Conservation (phyloP, 2,888 invertebrate genomes). For the Cephus pulcher region DNA sequence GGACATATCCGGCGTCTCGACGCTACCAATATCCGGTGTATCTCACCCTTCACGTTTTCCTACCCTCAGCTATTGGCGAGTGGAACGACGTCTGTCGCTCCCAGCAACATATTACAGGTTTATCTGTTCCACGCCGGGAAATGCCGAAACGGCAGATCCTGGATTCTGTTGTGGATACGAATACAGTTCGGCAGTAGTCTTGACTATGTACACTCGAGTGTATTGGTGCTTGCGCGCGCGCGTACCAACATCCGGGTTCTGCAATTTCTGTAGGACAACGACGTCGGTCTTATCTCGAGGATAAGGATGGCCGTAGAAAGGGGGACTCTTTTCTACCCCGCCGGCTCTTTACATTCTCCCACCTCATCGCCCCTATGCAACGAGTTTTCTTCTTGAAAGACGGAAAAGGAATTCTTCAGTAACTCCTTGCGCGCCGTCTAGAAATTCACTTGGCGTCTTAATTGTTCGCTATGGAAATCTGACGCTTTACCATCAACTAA, state of each 20-base stretch:
- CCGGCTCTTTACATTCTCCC: neutral
- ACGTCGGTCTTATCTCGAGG: constrained; percentile 37
- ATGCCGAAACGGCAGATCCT: neutral
- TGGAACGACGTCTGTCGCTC: constrained; percentile 36
- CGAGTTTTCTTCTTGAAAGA: neutral
- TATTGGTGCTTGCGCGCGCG: constrained; percentile 12
- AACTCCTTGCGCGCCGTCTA: neutral
- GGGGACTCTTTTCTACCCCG: neutral
- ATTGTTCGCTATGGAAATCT: neutral
- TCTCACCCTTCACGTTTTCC: neutral
- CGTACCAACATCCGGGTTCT: constrained; percentile 26
- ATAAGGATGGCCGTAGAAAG: constrained; percentile 26
- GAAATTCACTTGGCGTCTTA: neutral
- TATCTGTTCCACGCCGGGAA: constrained; percentile 31
- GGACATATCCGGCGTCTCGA: constrained; percentile 5
- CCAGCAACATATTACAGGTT: constrained; percentile 44
- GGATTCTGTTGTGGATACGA: neutral
- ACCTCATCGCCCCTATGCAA: neutral
- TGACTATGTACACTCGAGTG: neutral
- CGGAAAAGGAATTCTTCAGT: neutral
- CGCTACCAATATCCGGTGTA: constrained; percentile 7
- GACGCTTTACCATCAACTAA: neutral
- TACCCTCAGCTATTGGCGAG: constrained; percentile 27
- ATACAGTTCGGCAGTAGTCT: neutral
- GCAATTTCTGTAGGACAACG: constrained; percentile 31